phyloP scores from a whole-genome alignment of 1,140 invertebrate genomes.

The Dendroctonus ponderosae region DNA sequence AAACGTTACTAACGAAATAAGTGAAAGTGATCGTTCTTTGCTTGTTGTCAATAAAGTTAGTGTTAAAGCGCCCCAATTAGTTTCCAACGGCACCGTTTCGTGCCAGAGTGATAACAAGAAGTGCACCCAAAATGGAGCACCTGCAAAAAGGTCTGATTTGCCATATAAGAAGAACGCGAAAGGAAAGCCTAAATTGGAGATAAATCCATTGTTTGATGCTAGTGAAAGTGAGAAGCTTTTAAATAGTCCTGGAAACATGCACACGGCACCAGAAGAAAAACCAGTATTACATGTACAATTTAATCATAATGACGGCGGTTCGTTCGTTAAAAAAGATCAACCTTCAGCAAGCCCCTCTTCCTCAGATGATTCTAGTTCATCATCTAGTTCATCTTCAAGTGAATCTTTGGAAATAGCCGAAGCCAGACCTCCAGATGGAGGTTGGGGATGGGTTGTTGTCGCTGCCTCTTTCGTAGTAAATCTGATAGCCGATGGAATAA shows the following conservation, averaged over 20 bases:
- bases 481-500: slow-evolving; percentile 86
- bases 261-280: slow-evolving; percentile 48
- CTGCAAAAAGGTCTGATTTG: too few relatives aligned
- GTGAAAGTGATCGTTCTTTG: slow-evolving; percentile 8
- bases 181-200: slow-evolving; percentile 26
- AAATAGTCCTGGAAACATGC: slow-evolving; percentile 15
- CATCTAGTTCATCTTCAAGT: slow-evolving; percentile 51
- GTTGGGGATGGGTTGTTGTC: slow-evolving; percentile 80
- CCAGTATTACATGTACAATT: slow-evolving; percentile 62
- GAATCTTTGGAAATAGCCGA: slow-evolving; percentile 64
- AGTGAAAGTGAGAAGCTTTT: slow-evolving; percentile 18
- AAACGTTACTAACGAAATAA: slow-evolving; percentile 29
- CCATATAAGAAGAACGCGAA: slow-evolving; percentile 27
- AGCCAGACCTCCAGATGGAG: slow-evolving; percentile 69
- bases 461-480: slow-evolving; percentile 87
- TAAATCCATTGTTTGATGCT: slow-evolving; percentile 23
- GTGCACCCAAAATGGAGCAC: too few relatives aligned
- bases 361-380: slow-evolving; percentile 45
- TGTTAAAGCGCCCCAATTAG: not conserved
- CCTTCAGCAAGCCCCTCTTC: slow-evolving; percentile 50
- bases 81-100: too few relatives aligned
- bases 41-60: slow-evolving; percentile 3
- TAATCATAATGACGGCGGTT: slow-evolving; percentile 48
- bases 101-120: too few relatives aligned
- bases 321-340: slow-evolving; percentile 46